Conservation (phyloP, 1,140 invertebrate species). For the Augochlora pura region DNA sequence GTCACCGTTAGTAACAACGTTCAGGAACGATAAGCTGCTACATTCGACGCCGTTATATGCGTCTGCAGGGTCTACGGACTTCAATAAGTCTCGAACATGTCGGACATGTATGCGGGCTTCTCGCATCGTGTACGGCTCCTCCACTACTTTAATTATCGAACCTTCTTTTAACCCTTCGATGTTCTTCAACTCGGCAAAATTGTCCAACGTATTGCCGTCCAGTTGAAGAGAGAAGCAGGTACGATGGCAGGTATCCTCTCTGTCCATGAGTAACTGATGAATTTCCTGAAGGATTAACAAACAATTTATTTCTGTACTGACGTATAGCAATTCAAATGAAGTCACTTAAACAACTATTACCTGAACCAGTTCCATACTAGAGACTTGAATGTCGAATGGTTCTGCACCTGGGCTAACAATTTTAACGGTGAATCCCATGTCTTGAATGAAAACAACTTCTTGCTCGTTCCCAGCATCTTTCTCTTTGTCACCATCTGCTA, state of each 20-base stretch:
- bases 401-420: conserved; percentile 94
- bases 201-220: conserved; percentile 95
- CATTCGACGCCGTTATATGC: conserved; percentile 98
- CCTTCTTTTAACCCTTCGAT: conserved; percentile 97
- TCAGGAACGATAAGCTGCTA: conserved; percentile 96
- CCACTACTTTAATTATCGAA: conserved; percentile 94
- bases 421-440: conserved; percentile 95
- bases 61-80: conserved; percentile 95
- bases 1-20: conserved; percentile 95
- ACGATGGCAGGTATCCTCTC: conserved; percentile 98
- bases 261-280: conserved; percentile 97
- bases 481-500: conserved; percentile 72
- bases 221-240: conserved; percentile 99
- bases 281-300: conserved; percentile 87
- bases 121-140: conserved; percentile 98
- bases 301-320: background rate
- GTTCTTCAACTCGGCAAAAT: conserved; percentile 98
- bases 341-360: conserved; percentile 43
- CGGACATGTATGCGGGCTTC: conserved; percentile 98
- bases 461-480: conserved; percentile 80
- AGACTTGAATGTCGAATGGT: conserved; percentile 96
- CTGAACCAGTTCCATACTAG: conserved; percentile 98
- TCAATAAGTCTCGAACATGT: conserved; percentile 97
- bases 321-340: too few species aligned
- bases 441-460: conserved; percentile 95